Evolutionary conservation across 2,888 invertebrate species (phyloP).

Genomic region (Heliconius aoede): DNA sequence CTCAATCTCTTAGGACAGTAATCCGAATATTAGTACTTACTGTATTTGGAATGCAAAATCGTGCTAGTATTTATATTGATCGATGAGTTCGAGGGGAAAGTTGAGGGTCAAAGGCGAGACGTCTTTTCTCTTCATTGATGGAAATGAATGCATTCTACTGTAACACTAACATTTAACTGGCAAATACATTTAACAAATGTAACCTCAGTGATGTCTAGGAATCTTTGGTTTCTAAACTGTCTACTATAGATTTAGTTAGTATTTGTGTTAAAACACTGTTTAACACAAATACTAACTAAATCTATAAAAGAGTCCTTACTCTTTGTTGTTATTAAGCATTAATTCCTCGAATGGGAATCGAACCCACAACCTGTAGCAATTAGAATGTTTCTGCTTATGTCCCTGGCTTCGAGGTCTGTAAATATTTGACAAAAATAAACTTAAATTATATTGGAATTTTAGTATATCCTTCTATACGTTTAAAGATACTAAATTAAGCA

Average conservation of each 20-base stretch:
- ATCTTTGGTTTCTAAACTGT: too few relatives aligned
- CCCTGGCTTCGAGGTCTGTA: too few relatives aligned
- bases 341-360: too few relatives aligned
- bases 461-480: conserved; percentile 3
- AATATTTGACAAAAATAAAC: neutral
- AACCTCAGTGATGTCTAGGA: neutral
- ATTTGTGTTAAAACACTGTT: too few relatives aligned
- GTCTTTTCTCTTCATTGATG: conserved; percentile 13
- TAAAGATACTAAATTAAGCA: neutral
- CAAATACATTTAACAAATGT: neutral
- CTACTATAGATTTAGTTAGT: too few relatives aligned
- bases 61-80: conserved; percentile 26
- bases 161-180: conserved; percentile 9
- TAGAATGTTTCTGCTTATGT: too few relatives aligned
- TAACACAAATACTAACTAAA: too few relatives aligned
- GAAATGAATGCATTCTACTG: conserved; percentile 6
- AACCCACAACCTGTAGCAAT: too few relatives aligned
- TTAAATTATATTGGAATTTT: neutral
- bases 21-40: neutral
- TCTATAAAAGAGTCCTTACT: too few relatives aligned
- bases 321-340: too few relatives aligned
- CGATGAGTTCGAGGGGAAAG: conserved; percentile 34
- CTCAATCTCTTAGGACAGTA: neutral
- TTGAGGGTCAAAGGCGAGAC: conserved; percentile 29
- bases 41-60: conserved; percentile 13